These are phyloP conservation scores for Rhabdornis inornatus DNA, from an alignment of 2,113 vertebrate genomes.

Conservation along the genomic window DNA sequence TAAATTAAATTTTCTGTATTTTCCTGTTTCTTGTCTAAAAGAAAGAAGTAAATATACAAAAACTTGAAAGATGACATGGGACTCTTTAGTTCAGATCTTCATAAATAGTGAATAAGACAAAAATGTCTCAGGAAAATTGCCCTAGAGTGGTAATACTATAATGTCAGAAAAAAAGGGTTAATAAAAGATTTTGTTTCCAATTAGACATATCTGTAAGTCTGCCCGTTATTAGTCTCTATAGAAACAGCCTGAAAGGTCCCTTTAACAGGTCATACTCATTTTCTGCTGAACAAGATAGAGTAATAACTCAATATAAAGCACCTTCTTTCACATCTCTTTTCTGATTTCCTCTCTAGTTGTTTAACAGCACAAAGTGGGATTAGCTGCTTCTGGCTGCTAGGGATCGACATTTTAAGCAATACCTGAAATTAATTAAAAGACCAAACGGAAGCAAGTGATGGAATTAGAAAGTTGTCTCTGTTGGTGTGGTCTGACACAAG, in stretches of 20 bases:
- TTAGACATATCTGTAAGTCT: slow-evolving; percentile 45
- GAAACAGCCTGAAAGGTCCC: slow-evolving; percentile 62
- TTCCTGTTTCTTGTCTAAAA: background rate
- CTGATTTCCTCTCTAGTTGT: slow-evolving; percentile 67
- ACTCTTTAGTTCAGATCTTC: background rate
- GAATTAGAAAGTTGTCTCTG: slow-evolving; percentile 50
- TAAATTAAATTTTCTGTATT: background rate
- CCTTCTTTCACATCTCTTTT: slow-evolving; percentile 52
- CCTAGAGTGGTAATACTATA: background rate
- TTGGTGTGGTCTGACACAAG: slow-evolving; percentile 44
- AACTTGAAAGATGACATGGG: background rate
- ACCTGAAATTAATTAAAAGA: slow-evolving; percentile 75
- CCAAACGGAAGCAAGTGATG: slow-evolving; percentile 52
- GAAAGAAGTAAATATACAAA: slow-evolving; percentile 5
- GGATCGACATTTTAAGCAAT: slow-evolving; percentile 32
- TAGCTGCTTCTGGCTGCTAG: slow-evolving; percentile 61
- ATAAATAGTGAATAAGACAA: slow-evolving; percentile 16
- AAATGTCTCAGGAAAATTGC: slow-evolving; percentile 11
- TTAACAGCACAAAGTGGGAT: slow-evolving; percentile 67
- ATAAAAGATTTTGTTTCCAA: slow-evolving; percentile 44
- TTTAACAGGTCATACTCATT: slow-evolving; percentile 65
- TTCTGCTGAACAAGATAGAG: slow-evolving; percentile 70
- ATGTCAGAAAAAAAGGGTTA: slow-evolving; percentile 2
- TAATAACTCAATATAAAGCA: slow-evolving; percentile 69
- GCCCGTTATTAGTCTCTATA: slow-evolving; percentile 56